Percentiles rank a stretch among this genome's conserved stretches.
These are phyloP conservation scores for Papilio elwesi DNA, from an alignment of 2,888 invertebrate species.

Conservation along the genomic window DNA sequence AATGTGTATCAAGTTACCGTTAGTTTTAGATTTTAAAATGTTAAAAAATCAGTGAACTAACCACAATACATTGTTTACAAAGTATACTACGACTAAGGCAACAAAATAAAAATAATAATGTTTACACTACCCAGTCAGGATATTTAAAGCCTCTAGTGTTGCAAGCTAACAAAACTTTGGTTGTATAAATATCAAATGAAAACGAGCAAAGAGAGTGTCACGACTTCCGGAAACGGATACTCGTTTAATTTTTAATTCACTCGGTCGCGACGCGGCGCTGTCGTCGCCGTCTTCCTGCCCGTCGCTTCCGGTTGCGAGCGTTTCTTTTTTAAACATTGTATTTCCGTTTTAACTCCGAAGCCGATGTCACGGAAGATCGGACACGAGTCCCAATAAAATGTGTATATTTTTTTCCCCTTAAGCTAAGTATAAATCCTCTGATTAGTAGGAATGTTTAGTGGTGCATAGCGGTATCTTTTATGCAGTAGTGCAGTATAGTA, in stretches of 20 bases:
- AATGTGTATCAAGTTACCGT: too few relatives aligned
- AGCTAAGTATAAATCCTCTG: neutral
- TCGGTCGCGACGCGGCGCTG: slow-evolving; percentile 73
- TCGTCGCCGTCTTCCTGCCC: slow-evolving; percentile 80
- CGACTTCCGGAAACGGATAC: slow-evolving; percentile 78
- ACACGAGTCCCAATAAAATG: slow-evolving; percentile 53
- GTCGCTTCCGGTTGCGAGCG: slow-evolving; percentile 73
- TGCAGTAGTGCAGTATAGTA: neutral
- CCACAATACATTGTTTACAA: too few relatives aligned
- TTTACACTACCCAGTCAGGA: neutral
- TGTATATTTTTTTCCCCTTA: slow-evolving; percentile 25
- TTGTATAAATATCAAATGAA: slow-evolving; percentile 34
- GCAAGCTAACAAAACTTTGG: neutral
- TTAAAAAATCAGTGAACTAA: too few relatives aligned
- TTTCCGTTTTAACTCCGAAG: slow-evolving; percentile 73
- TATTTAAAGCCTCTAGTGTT: neutral
- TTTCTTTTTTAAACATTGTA: slow-evolving; percentile 77
- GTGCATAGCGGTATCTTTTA: too few relatives aligned
- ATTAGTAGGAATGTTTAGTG: neutral
- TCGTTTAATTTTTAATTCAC: slow-evolving; percentile 81
- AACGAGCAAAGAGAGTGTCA: slow-evolving; percentile 58
- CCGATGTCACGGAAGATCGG: slow-evolving; percentile 61
- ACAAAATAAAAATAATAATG: neutral
- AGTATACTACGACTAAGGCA: too few relatives aligned
- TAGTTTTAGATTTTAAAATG: too few relatives aligned